Evolutionary conservation across 2,113 vertebrate species (phyloP), one percentile per base, ranked within the genome.

Genomic region (Oreotrochilus melanogaster): DNA sequence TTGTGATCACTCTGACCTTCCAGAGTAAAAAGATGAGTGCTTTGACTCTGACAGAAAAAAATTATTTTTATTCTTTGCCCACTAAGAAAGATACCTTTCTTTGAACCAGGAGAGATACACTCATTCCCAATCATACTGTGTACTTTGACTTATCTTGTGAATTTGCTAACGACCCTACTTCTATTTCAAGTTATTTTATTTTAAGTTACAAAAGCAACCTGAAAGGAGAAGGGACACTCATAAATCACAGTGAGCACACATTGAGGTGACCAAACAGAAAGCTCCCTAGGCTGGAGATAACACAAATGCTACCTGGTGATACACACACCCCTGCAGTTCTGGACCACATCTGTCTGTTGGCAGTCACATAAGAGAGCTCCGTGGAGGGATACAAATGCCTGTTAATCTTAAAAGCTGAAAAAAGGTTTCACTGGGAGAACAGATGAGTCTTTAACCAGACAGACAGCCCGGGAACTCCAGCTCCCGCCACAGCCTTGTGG

Each of bases 241-340:
- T 45, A 57, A 64, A 33, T 58, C 51, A 45, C 62, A 33, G 50
- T 7, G 31, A 69, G 27, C 0, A 3, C 1, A 7, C 33, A 25
- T 4, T 33, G 35, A 57, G 27, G 54, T n/a, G n/a, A 70, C 39
- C 33, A 54, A 35, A 35, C 43, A 37, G 70, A 76, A 51, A 58
- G 21, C 30, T 60, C 18, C 48, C 42, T 14, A 31, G 42, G 33
- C 30, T 80, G 42, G 23, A 50, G 25, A 33, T 22, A 27, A 39
- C 39, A 42, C 14, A 62, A 64, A n/a, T 21, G 15, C 3, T 8
- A 54, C 5, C 31, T 50, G 47, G 73, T 27, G 33, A 35, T 65
- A 28, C 51, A 19, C 23, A 30, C 13, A 17, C 25, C 19, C 0
- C 1, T 2, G 1, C 39, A 39, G 33, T 2, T 78, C 62, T 16